Evolutionary conservation across 2,797 vertebrate genomes (phyloP).

Genomic region (Halcyon chelicuti): DNA sequence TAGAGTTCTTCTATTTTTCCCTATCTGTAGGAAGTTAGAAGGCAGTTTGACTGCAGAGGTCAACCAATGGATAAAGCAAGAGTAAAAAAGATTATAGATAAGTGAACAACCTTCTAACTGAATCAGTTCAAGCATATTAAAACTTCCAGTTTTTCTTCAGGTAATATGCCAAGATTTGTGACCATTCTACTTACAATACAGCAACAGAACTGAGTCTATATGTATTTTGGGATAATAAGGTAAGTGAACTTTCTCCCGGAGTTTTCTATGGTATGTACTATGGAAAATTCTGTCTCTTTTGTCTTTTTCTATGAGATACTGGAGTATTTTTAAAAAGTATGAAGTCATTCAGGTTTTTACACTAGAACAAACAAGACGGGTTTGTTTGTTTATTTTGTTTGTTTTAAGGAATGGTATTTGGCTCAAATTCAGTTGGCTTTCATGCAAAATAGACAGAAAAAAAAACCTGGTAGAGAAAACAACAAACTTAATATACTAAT

Average conservation of each 20-base stretch:
- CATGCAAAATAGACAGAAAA: not conserved
- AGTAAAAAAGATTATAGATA: not conserved
- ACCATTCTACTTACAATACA: not conserved
- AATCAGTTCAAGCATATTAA: not conserved
- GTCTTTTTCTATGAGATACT: not conserved
- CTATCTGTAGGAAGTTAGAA: not conserved
- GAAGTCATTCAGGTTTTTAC: not conserved
- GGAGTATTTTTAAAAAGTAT: not conserved
- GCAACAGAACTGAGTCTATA: not conserved
- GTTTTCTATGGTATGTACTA: not conserved
- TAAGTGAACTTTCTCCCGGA: not conserved
- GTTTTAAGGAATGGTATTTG: not conserved
- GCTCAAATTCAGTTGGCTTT: not conserved
- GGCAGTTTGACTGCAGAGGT: not conserved
- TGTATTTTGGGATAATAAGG: not conserved
- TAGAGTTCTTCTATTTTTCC: not conserved
- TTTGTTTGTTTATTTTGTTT: not conserved
- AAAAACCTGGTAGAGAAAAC: not conserved
- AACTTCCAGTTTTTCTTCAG: not conserved
- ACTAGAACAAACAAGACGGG: fast-evolving
- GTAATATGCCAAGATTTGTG: not conserved
- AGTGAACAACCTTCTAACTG: not conserved
- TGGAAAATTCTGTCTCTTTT: not conserved
- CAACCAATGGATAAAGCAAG: not conserved
- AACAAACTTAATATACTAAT: not conserved